Evolutionary conservation across 2,888 invertebrate genomes (phyloP), one percentile per base, ranked within the genome.

Genomic region (Epicampocera succincta): DNA sequence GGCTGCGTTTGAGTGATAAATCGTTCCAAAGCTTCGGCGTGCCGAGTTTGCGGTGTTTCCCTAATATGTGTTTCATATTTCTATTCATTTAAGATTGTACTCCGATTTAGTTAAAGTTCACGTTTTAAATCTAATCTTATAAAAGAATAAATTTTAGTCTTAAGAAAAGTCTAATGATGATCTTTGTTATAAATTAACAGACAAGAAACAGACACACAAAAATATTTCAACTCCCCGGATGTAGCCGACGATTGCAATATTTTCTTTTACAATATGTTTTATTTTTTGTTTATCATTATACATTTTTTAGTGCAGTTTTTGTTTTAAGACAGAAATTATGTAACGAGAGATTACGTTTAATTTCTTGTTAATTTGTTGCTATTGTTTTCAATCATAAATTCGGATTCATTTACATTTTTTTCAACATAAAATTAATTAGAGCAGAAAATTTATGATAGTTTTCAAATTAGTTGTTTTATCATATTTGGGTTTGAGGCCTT

Each of bases 391-490:
- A 60, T 60, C 12, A 19, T 40, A 40, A 58, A 46, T 48, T 66
- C 9, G 8, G 5, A 33, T 33, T 33, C 33, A 33, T 33, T 65
- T 40, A 38, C 13, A 65, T 17, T 44, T 60, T 58, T 40, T 52
- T 29, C 19, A 3, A 42, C 8, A 73, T 50, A 61, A 74, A 74
- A 63, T 60, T 78, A 82, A 82, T 78, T 74, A 74, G 82, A 78
- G 82, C 82, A 82, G 74, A 78, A 74, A 78, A 74, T 72, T 13
- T 71, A 15, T 76, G 46, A 48, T 68, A 56, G 66, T 46, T 56
- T n/a, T 63, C 25, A 71, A 71, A 65, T 77, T 42, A 63, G 13
- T 52, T 66, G 13, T 52, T 66, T 0, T n/a, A 66, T 13, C 25
- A 25, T 60, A 21, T 17, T 25, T 44, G 15, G 25, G 50, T 17